These are phyloP conservation scores for Scaptodrosophila lebanonensis DNA, from an alignment of 1,140 invertebrate species.

Conservation along the genomic window DNA sequence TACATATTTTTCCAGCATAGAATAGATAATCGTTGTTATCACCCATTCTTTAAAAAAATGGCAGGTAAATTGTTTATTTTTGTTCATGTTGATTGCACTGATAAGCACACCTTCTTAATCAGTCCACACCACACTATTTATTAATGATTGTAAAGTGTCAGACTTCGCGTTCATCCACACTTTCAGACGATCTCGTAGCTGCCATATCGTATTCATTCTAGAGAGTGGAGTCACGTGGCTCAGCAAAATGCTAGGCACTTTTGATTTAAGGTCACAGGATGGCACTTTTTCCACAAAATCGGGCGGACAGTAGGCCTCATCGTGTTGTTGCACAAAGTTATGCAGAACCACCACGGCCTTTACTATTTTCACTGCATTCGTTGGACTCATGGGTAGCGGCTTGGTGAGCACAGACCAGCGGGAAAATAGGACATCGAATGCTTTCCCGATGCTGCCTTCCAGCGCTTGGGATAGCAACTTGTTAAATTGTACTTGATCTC, in stretches of 20 bases:
- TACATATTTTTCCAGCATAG: too few relatives aligned
- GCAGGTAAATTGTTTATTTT: too few relatives aligned
- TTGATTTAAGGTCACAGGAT: neutral
- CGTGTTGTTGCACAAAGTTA: slow-evolving; percentile 15
- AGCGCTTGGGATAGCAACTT: neutral
- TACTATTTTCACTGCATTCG: slow-evolving; percentile 11
- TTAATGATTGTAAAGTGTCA: too few relatives aligned
- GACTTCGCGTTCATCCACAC: too few relatives aligned
- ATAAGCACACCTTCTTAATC: too few relatives aligned
- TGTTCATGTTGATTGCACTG: too few relatives aligned
- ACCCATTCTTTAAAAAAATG: too few relatives aligned
- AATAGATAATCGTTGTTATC: too few relatives aligned
- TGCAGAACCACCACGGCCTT: slow-evolving; percentile 12
- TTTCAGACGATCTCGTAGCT: too few relatives aligned
- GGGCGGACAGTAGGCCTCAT: slow-evolving; percentile 6
- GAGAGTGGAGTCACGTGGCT: too few relatives aligned
- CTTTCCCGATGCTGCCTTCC: slow-evolving; percentile 3
- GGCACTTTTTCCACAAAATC: neutral
- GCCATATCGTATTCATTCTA: too few relatives aligned
- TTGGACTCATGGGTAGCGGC: neutral
- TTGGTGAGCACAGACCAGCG: slow-evolving; percentile 13
- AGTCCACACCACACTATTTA: too few relatives aligned
- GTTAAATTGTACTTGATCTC: slow-evolving; percentile 4
- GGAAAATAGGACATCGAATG: slow-evolving; percentile 11
- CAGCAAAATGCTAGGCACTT: neutral